These are phyloP conservation scores for Tigriopus californicus DNA, from an alignment of 2,888 invertebrate species.

Conservation along the genomic window DNA sequence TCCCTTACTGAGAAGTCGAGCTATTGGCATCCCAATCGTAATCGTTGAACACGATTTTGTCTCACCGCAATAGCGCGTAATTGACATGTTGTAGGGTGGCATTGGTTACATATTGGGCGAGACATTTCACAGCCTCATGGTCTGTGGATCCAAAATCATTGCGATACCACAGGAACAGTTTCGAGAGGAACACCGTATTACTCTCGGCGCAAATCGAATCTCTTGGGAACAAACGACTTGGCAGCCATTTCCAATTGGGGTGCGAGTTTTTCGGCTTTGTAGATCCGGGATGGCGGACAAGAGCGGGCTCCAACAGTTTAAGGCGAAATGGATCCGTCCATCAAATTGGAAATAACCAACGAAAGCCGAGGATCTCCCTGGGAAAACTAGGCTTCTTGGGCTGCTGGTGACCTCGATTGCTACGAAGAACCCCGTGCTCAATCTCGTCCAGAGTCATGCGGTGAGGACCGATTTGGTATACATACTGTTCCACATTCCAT, in stretches of 20 bases:
- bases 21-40: conserved; percentile 18
- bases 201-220: conserved; percentile 23
- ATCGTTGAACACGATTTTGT: conserved; percentile 17
- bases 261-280: conserved; percentile 25
- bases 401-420: conserved; percentile 27
- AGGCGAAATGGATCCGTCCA: conserved; percentile 30
- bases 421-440: conserved; percentile 30
- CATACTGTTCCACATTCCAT: conserved; percentile 28
- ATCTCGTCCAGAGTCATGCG: conserved; percentile 28
- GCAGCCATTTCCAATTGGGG: conserved; percentile 24
- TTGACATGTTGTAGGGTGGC: conserved; percentile 14
- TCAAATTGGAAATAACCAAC: conserved; percentile 24
- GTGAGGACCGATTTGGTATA: conserved; percentile 26
- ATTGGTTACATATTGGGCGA: conserved; percentile 14
- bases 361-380: conserved; percentile 24
- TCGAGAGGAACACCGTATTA: conserved; percentile 23
- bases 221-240: conserved; percentile 24
- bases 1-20: too few relatives aligned
- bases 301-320: conserved; percentile 30
- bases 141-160: conserved; percentile 23
- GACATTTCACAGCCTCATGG: conserved; percentile 17
- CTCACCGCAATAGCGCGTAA: conserved; percentile 9
- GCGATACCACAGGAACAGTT: conserved; percentile 27
- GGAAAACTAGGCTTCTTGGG: conserved; percentile 24
- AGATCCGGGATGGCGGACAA: conserved; percentile 27